Percentiles rank a stretch among this genome's conserved stretches.
Evolutionary conservation across 1,140 invertebrate species (phyloP).

Genomic region (Copidosoma floridanum): DNA sequence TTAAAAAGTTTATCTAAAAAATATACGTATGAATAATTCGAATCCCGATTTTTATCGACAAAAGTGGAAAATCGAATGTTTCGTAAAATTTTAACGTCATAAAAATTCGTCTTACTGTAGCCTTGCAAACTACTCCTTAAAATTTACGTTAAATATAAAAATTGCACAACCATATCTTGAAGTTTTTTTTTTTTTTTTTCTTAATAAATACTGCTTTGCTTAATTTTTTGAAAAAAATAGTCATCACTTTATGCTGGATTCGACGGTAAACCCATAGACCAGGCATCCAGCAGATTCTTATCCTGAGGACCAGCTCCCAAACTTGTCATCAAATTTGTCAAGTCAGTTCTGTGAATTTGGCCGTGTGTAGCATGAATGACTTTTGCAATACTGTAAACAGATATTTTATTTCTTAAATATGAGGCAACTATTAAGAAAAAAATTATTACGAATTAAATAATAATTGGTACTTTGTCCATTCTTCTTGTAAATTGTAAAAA

Average conservation of each 20-base stretch:
- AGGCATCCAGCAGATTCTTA: slow-evolving; percentile 49
- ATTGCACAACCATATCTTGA: no score
- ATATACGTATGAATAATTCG: slow-evolving; percentile 3
- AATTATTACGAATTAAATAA: neutral
- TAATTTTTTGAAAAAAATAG: neutral
- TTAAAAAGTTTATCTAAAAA: slow-evolving; percentile 9
- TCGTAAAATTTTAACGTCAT: no score
- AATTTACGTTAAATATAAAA: no score
- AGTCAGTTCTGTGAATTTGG: slow-evolving; percentile 42
- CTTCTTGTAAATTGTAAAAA: slow-evolving; percentile 52
- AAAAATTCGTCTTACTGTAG: no score
- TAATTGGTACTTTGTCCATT: slow-evolving; percentile 56
- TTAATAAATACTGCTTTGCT: slow-evolving; percentile 21
- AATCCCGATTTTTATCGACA: neutral
- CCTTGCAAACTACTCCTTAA: no score
- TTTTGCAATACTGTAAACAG: slow-evolving; percentile 49
- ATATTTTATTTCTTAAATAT: neutral
- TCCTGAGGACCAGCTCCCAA: slow-evolving; percentile 53
- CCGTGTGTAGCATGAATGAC: slow-evolving; percentile 49
- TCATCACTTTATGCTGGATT: slow-evolving; percentile 42
- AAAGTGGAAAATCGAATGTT: no score
- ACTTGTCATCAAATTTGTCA: slow-evolving; percentile 49
- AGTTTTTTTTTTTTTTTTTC: no score
- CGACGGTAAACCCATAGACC: slow-evolving; percentile 51
- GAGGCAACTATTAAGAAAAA: neutral